phyloP scores from a whole-genome alignment of 2,797 vertebrate genomes.

The Darevskia nairensis region DNA sequence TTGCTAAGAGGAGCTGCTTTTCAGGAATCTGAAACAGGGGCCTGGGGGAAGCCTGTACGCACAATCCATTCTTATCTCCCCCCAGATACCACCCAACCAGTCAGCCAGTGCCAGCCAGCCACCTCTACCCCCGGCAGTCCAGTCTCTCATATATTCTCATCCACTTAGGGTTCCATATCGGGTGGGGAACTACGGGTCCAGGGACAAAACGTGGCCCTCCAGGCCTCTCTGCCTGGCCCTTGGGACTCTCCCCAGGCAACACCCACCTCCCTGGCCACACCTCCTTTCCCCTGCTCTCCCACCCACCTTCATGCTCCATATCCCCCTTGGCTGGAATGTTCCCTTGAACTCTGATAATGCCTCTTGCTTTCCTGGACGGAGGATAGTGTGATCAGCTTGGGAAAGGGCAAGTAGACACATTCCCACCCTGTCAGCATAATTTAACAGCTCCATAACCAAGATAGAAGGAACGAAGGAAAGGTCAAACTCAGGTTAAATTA shows the following conservation, averaged over 20 bases:
- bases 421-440: background rate
- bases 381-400: background rate
- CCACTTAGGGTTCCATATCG: no score
- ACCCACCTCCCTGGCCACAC: no score
- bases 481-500: background rate
- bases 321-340: no score
- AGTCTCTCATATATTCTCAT: no score
- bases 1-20: background rate
- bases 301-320: no score
- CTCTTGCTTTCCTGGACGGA: no score
- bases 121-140: background rate
- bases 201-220: no score
- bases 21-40: background rate
- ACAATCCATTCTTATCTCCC: background rate
- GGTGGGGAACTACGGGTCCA: no score
- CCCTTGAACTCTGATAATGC: no score
- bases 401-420: background rate
- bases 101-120: no score
- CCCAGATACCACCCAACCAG: background rate
- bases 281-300: no score
- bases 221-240: no score
- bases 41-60: background rate
- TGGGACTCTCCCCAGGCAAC: background rate
- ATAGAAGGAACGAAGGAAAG: background rate
- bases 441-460: background rate